Evolutionary conservation across 2,888 invertebrate species (phyloP), one percentile per base, ranked within the genome.

Genomic region (Chrysomela aeneicollis): DNA sequence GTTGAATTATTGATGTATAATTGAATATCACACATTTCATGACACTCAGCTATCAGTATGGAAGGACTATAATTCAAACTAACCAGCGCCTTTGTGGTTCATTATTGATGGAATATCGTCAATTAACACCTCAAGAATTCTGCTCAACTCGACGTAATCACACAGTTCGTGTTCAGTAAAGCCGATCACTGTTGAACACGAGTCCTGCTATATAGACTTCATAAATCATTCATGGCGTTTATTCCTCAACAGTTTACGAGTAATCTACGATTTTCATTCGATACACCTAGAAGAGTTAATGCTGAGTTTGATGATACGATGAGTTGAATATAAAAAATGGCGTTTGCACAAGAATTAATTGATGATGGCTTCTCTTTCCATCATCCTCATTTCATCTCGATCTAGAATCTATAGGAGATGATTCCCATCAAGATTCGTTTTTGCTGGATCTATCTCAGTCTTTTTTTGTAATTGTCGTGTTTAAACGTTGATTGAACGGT

Each of bases 81-180:
- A 42, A 42, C 42, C n/a, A 42, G 10, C 42, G n/a, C 15, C 42
- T 42, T 15, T 42, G 26, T 12, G 19, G 57, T 47, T 53, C 32
- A 61, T 63, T 55, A 66, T 63, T 58, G 61, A 67, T 61, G 59
- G 46, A 63, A 53, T 59, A 54, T 18, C 50, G 61, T 64, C 64
- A 67, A 67, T 67, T 64, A 67, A 61, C 67, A 67, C 67, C 64
- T 62, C 46, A 61, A 63, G 63, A 58, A 55, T 61, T 62, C 62
- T 55, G 21, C 49, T 22, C 19, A 22, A 19, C 8, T 22, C 49
- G n/a, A 26, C 2, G 57, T 57, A 57, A 47, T 57, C 57, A 46
- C 57, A 57, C 46, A 47, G 57, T 57, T 57, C 57, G 57, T 57
- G 57, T 30, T 57, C 30, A 46, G 22, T 46, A 57, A 22, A 57